phyloP scores from a whole-genome alignment of 2,797 vertebrate species.

The Huso huso region DNA sequence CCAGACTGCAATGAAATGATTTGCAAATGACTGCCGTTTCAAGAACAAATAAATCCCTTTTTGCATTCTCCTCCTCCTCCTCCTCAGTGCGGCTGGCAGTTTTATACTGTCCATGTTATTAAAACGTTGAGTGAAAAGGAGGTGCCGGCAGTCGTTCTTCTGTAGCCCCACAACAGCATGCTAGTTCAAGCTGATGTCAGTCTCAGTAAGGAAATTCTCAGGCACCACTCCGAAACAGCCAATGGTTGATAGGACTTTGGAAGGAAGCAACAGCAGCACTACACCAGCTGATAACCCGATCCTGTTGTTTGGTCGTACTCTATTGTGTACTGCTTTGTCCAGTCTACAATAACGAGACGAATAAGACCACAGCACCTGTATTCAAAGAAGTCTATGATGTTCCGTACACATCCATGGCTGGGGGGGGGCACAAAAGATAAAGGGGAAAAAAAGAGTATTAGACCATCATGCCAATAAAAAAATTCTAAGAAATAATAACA shows the following conservation, averaged over 20 bases:
- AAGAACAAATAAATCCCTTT: conserved; percentile 62
- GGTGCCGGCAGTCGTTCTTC: conserved; percentile 51
- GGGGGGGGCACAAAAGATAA: conserved; percentile 25
- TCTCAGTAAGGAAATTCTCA: conserved; percentile 66
- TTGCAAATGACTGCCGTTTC: conserved; percentile 48
- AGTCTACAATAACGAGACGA: conserved; percentile 88
- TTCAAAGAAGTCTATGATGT: conserved; percentile 98
- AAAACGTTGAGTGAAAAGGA: conserved; percentile 41
- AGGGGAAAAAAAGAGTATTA: not conserved
- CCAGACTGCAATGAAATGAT: conserved; percentile 43
- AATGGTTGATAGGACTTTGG: conserved; percentile 45
- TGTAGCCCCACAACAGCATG: conserved; percentile 77
- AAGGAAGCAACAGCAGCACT: conserved; percentile 48
- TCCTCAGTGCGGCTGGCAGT: conserved; percentile 64
- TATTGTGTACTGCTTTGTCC: conserved; percentile 96
- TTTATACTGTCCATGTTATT: conserved; percentile 68
- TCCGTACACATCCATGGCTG: conserved; percentile 93
- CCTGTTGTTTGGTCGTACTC: conserved; percentile 96
- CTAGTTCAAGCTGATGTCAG: conserved; percentile 71
- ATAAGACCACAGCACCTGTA: conserved; percentile 96
- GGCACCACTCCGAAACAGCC: conserved; percentile 58
- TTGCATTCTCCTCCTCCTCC: conserved; percentile 54
- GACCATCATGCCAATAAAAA: too few species aligned
- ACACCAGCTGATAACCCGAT: conserved; percentile 97
- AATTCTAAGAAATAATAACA: not conserved